Percentiles rank a stretch among this genome's conserved stretches.
phyloP scores from a whole-genome alignment of 2,113 vertebrate genomes.

The Microtus montanus region DNA sequence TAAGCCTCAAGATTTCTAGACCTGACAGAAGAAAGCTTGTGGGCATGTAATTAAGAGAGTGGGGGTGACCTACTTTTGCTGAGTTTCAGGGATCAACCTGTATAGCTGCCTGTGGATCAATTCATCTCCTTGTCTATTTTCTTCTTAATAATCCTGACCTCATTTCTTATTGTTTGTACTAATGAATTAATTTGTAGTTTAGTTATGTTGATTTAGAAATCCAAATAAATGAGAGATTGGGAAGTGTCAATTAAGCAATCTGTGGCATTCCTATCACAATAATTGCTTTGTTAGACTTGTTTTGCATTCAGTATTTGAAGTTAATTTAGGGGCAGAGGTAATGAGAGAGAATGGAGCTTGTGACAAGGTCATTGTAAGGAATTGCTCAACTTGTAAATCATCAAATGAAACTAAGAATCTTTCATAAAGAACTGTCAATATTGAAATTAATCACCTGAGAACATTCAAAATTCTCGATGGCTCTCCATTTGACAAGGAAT shows the following conservation, averaged over 20 bases:
- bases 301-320: conserved; percentile 63
- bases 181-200: conserved; percentile 75
- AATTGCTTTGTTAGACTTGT: conserved; percentile 66
- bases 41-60: conserved; percentile 74
- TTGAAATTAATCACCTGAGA: conserved; percentile 41
- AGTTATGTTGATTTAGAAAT: conserved; percentile 74
- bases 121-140: conserved; percentile 72
- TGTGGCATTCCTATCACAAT: conserved; percentile 71
- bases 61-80: conserved; percentile 70
- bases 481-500: conserved; percentile 20
- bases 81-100: conserved; percentile 72
- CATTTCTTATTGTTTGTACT: conserved; percentile 74
- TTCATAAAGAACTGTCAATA: conserved; percentile 12
- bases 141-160: conserved; percentile 77
- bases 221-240: conserved; percentile 69
- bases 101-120: conserved; percentile 68
- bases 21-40: conserved; percentile 72
- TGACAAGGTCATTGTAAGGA: conserved; percentile 46
- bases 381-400: conserved; percentile 41
- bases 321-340: conserved; percentile 64
- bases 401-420: conserved; percentile 37
- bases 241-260: conserved; percentile 74
- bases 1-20: conserved; percentile 71
- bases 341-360: not conserved
- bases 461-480: conserved; percentile 29